phyloP scores from a whole-genome alignment of 2,113 vertebrate genomes.

The Gymnarchus niloticus region DNA sequence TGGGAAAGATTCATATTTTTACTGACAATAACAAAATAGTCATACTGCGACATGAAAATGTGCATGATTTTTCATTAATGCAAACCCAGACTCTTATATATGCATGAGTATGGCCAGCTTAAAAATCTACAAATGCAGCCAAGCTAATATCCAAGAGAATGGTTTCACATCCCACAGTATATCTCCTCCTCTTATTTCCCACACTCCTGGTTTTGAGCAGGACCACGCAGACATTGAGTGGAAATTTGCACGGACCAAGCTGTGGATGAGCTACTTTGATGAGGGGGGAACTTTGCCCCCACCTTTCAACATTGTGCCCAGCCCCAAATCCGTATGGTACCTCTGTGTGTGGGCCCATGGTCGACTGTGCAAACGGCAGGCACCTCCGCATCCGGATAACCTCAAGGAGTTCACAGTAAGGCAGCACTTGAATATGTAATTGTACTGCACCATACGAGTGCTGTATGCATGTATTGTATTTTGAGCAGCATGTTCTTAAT shows the following conservation, averaged over 20 bases:
- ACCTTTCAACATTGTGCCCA: constrained; percentile 90
- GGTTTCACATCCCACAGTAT: neutral
- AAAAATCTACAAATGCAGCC: neutral
- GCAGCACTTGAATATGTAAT: neutral
- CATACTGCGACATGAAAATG: neutral
- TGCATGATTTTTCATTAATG: constrained; percentile 6
- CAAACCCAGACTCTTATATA: neutral
- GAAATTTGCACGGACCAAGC: constrained; percentile 94
- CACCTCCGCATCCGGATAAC: constrained; percentile 73
- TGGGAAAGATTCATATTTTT: neutral
- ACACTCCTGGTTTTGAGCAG: constrained; percentile 46
- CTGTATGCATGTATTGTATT: neutral
- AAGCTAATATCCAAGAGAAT: neutral
- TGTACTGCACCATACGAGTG: neutral
- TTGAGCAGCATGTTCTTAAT: neutral
- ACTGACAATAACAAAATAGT: neutral
- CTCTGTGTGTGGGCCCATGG: constrained; percentile 85
- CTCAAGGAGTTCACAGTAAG: constrained; percentile 85
- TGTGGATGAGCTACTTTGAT: constrained; percentile 98
- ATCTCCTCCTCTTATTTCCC: neutral
- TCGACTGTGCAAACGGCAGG: constrained; percentile 67
- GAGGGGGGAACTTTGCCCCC: constrained; percentile 93
- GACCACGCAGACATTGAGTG: constrained; percentile 96
- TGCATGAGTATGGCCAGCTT: constrained; percentile 4
- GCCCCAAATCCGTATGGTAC: constrained; percentile 89